phyloP scores from a whole-genome alignment of 2,113 vertebrate genomes.

The Onychostoma macrolepis region DNA sequence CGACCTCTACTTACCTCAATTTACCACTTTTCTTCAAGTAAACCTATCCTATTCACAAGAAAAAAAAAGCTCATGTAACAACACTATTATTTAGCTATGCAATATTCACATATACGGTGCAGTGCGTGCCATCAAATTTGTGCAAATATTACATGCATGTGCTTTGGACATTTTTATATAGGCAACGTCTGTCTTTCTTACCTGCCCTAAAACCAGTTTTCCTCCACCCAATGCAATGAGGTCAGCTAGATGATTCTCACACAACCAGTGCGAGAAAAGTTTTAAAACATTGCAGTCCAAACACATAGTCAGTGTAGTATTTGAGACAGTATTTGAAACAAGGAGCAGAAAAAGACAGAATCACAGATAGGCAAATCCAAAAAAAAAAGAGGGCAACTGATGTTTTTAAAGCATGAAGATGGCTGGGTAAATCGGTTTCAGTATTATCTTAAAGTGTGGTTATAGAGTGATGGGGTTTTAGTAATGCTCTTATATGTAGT shows the following conservation, averaged over 20 bases:
- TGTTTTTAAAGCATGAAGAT: not conserved
- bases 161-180: constrained; percentile 1
- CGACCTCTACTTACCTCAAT: not conserved
- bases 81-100: constrained; percentile 13
- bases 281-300: not conserved
- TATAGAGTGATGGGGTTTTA: not conserved
- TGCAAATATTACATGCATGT: not conserved
- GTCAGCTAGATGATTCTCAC: not conserved
- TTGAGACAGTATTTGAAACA: not conserved
- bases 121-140: not conserved
- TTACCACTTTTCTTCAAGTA: not conserved
- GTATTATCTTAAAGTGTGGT: not conserved
- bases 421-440: not conserved
- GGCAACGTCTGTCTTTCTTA: not conserved
- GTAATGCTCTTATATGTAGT: not conserved
- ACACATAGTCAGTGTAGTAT: not conserved
- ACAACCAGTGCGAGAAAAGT: not conserved
- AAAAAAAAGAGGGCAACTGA: not conserved
- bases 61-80: not conserved
- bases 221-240: not conserved
- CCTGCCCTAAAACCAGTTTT: constrained; percentile 19
- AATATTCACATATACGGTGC: not conserved
- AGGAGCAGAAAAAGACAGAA: not conserved
- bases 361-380: not conserved
- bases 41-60: not conserved